Evolutionary conservation across 2,113 vertebrate genomes (phyloP).

Genomic region (Phoxinus phoxinus): DNA sequence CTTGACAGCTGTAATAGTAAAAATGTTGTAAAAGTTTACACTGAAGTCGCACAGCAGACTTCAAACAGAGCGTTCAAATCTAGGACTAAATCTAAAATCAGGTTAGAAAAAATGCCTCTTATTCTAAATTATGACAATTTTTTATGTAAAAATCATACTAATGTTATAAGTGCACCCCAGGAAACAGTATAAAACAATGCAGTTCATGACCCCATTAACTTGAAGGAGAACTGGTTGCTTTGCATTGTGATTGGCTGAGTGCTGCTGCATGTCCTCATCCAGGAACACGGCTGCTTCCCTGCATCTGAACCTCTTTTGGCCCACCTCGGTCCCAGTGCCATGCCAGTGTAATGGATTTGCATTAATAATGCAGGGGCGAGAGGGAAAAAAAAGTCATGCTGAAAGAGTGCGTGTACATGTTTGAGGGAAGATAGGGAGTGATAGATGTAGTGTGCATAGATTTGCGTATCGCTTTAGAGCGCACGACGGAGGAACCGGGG

Average conservation of each 20-base stretch:
- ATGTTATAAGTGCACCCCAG: too few relatives aligned
- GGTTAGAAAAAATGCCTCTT: too few relatives aligned
- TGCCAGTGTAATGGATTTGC: constrained; percentile 45
- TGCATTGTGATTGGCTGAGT: constrained; percentile 9
- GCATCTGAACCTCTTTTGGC: not conserved
- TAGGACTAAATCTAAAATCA: too few relatives aligned
- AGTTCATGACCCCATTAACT: not conserved
- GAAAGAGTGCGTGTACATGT: constrained; percentile 34
- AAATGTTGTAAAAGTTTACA: too few relatives aligned
- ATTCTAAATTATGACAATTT: too few relatives aligned
- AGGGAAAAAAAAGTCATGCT: not conserved
- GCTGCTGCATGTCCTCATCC: not conserved
- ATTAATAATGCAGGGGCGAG: constrained; percentile 54
- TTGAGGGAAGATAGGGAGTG: constrained; percentile 24
- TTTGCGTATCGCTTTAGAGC: not conserved
- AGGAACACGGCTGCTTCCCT: not conserved
- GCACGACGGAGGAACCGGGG: not conserved
- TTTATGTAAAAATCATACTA: too few relatives aligned
- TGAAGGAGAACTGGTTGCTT: not conserved
- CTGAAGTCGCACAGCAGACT: too few relatives aligned
- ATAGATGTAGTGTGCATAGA: not conserved
- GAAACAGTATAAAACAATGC: too few relatives aligned
- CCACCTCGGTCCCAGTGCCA: constrained; percentile 19
- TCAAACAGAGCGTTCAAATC: too few relatives aligned
- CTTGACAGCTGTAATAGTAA: too few relatives aligned